Percentiles rank a stretch among this genome's conserved stretches.
Evolutionary conservation across 2,888 invertebrate genomes (phyloP).

Genomic region (Maniola hyperantus): DNA sequence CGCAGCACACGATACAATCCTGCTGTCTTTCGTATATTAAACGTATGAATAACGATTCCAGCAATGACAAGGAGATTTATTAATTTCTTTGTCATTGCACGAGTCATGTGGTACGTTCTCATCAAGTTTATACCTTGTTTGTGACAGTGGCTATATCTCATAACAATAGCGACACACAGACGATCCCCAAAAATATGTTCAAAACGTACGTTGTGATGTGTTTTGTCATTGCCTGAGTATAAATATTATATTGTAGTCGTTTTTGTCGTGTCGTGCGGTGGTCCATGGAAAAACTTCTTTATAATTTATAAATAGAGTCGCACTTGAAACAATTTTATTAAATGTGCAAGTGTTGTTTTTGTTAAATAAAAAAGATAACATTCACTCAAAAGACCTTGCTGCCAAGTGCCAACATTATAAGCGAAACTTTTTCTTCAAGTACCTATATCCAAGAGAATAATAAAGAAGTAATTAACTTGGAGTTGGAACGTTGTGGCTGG

Average conservation of each 20-base stretch:
- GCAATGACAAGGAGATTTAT: neutral
- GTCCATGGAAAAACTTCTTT: neutral
- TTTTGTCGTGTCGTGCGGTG: neutral
- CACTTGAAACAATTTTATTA: neutral
- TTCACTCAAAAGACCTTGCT: slow-evolving; percentile 2
- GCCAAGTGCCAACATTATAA: neutral
- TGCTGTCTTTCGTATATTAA: neutral
- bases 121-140: neutral
- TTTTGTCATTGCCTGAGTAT: too few relatives aligned
- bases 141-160: neutral
- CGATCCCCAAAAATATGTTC: too few relatives aligned
- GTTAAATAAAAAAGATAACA: neutral
- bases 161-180: too few relatives aligned
- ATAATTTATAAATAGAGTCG: neutral
- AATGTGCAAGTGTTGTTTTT: neutral
- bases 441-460: slow-evolving; percentile 13
- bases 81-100: too few relatives aligned
- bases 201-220: too few relatives aligned
- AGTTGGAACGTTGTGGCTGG: slow-evolving; percentile 11
- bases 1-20: neutral
- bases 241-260: too few relatives aligned
- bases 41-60: neutral
- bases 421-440: neutral
- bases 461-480: slow-evolving; percentile 15
- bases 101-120: neutral